Evolutionary conservation across 1,140 invertebrate species (phyloP).

Genomic region (Helicoverpa zea): DNA sequence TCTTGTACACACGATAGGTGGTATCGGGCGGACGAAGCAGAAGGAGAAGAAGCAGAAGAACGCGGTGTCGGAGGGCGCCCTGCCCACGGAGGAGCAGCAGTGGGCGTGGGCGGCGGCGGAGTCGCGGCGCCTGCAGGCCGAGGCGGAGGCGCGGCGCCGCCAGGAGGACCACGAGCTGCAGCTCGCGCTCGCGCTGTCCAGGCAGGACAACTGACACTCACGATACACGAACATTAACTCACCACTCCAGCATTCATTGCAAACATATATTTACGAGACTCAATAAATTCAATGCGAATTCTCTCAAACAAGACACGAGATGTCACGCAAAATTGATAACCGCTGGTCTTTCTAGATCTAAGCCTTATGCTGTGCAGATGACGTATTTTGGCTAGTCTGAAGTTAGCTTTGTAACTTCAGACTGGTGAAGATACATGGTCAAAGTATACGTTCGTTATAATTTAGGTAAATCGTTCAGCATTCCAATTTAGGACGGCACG

Average conservation of each 20-base stretch:
- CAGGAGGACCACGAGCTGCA: conserved; percentile 87
- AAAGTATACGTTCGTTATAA: conserved; percentile 32
- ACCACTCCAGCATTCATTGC: too few species aligned
- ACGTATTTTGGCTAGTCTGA: too few species aligned
- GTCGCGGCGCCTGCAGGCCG: conserved; percentile 83
- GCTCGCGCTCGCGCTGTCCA: conserved; percentile 86
- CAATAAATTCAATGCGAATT: background rate
- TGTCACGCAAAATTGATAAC: background rate
- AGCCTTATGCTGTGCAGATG: too few species aligned
- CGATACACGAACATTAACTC: too few species aligned
- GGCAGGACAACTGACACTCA: conserved; percentile 73
- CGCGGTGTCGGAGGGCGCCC: conserved; percentile 53
- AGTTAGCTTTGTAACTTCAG: background rate
- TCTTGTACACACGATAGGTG: conserved; percentile 80
- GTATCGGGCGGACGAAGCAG: conserved; percentile 73
- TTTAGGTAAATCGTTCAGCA: conserved; percentile 32
- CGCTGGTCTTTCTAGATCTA: too few species aligned
- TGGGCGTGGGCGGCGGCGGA: conserved; percentile 88
- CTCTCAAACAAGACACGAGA: background rate
- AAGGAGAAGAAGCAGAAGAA: conserved; percentile 70
- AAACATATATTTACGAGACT: too few species aligned
- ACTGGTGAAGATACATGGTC: too few species aligned
- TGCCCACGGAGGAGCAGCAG: conserved; percentile 86
- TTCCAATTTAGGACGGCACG: conserved; percentile 8
- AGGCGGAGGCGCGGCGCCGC: conserved; percentile 78